Conservation (phyloP, 2,888 invertebrate genomes). For the Metacarcinus magister region DNA sequence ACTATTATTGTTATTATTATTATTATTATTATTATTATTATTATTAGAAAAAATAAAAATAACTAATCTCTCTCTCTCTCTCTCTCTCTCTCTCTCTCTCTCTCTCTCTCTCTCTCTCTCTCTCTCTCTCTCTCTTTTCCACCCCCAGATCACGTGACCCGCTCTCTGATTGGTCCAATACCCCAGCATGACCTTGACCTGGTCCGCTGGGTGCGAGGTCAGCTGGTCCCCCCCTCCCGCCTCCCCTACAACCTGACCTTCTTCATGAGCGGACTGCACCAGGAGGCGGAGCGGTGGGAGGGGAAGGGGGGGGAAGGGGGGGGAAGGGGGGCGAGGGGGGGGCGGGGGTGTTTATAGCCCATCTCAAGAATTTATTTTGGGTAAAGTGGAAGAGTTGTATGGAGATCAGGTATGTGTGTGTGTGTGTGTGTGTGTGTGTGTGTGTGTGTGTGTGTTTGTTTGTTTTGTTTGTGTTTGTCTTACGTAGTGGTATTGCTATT, state of each 20-base stretch:
- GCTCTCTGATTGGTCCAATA: slow-evolving; percentile 66
- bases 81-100: no score
- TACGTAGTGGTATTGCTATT: no score
- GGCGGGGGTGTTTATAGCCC: slow-evolving; percentile 65
- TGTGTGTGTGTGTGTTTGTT: no score
- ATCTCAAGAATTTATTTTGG: slow-evolving; percentile 81
- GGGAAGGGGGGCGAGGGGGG: background rate
- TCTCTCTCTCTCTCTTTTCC: no score
- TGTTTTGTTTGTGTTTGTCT: no score
- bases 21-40: no score
- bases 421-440: no score
- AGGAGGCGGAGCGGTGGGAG: slow-evolving; percentile 43
- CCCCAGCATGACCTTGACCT: slow-evolving; percentile 77
- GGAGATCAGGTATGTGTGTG: slow-evolving; percentile 37
- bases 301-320: background rate
- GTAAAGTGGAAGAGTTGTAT: slow-evolving; percentile 69
- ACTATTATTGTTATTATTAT: no score
- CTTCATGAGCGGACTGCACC: slow-evolving; percentile 71
- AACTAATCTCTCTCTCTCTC: background rate
- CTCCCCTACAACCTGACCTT: slow-evolving; percentile 75
- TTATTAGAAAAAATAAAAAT: background rate
- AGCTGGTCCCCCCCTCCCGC: slow-evolving; percentile 75
- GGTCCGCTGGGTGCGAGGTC: slow-evolving; percentile 69
- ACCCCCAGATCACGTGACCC: slow-evolving; percentile 69
- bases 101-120: background rate